Evolutionary conservation across 2,797 vertebrate genomes (phyloP).

Genomic region (Molossus molossus): DNA sequence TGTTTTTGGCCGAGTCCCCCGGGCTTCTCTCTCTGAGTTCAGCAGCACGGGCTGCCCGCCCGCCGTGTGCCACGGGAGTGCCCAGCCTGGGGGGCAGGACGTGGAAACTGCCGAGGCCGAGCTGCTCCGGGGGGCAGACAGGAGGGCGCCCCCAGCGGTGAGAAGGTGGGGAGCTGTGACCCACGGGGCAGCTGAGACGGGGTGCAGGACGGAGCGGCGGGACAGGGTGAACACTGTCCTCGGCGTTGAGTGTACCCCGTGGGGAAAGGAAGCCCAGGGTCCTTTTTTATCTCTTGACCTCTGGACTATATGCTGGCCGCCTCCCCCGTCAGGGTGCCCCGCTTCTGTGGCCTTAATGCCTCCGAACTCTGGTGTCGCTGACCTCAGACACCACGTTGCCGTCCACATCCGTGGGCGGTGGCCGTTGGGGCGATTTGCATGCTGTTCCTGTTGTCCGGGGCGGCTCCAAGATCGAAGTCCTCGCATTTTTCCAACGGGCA

Average conservation of each 20-base stretch:
- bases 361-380: neutral
- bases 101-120: neutral
- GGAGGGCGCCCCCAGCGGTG: neutral
- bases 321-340: neutral
- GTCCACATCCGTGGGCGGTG: neutral
- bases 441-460: neutral
- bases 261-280: neutral
- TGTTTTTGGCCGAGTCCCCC: neutral
- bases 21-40: neutral
- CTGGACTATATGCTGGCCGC: neutral
- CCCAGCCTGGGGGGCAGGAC: neutral
- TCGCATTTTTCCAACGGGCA: constrained; percentile 81
- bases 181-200: neutral
- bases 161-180: neutral
- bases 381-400: neutral
- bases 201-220: neutral
- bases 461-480: neutral
- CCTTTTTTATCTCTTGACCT: neutral
- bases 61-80: fast-evolving
- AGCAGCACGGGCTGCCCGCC: fast-evolving
- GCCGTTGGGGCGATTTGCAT: neutral
- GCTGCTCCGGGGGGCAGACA: neutral
- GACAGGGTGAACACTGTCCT: fast-evolving
- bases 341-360: neutral
- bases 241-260: neutral